Conservation (phyloP, 2,797 vertebrate genomes). For the Dipus sagitta region DNA sequence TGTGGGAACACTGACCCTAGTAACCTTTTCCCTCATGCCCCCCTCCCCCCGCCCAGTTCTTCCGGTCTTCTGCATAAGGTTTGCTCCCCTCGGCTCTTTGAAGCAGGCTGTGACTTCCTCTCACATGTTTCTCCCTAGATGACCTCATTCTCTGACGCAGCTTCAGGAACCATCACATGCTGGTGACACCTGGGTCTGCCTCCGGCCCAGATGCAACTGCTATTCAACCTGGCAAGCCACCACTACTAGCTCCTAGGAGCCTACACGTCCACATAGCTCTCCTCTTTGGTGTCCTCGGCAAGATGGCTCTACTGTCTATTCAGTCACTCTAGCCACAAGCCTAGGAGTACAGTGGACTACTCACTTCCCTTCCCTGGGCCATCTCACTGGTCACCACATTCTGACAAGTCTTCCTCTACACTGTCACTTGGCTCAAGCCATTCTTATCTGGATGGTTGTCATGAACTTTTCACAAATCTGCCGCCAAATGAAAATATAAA, state of each 20-base stretch:
- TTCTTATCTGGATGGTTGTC: not conserved
- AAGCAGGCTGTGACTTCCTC: not conserved
- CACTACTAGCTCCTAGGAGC: not conserved
- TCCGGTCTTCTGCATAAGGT: not conserved
- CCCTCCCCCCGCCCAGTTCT: not conserved
- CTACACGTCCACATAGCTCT: not conserved
- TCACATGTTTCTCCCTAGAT: not conserved
- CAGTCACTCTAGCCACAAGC: not conserved
- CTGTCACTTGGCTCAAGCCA: not conserved
- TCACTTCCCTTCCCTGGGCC: not conserved
- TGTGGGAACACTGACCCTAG: not conserved
- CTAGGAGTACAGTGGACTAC: not conserved
- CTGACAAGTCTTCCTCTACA: not conserved
- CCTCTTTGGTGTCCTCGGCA: not conserved
- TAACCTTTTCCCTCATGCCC: not conserved
- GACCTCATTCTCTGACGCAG: conserved; percentile 32
- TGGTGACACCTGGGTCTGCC: conserved; percentile 29
- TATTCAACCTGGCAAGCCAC: not conserved
- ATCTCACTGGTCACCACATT: not conserved
- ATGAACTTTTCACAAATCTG: not conserved
- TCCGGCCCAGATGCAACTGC: conserved; percentile 3
- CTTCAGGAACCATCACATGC: not conserved
- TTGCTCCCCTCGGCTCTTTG: not conserved
- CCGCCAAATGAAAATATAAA: conserved; percentile 28
- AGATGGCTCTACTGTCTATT: not conserved